These are phyloP conservation scores for Pangasius krempfi DNA, from an alignment of 2,797 vertebrate species.

Conservation along the genomic window DNA sequence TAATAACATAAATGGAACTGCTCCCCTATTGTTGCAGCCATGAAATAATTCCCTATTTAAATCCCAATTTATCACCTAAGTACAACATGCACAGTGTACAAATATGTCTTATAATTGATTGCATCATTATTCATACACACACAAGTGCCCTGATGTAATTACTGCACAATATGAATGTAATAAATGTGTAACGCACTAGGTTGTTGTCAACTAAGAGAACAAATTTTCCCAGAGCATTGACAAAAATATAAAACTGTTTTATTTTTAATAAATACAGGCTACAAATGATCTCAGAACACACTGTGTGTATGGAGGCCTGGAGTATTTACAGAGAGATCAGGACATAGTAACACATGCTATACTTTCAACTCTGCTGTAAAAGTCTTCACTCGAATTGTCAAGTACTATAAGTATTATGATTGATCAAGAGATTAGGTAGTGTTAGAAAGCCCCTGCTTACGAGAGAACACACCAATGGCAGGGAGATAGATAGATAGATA, in stretches of 20 bases:
- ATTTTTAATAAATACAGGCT: neutral
- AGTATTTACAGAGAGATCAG: neutral
- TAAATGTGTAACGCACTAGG: slow-evolving; percentile 27
- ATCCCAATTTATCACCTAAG: neutral
- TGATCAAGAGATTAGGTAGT: neutral
- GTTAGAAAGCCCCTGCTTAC: neutral
- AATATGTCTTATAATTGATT: neutral
- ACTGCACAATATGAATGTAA: slow-evolving; percentile 16
- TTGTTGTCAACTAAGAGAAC: neutral
- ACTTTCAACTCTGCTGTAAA: neutral
- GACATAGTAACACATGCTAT: neutral
- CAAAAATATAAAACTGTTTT: neutral
- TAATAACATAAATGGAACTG: neutral
- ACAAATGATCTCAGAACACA: neutral
- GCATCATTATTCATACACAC: neutral
- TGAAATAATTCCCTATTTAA: neutral
- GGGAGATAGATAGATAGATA: neutral
- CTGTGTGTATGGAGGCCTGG: no score
- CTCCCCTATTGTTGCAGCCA: neutral
- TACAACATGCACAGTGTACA: neutral
- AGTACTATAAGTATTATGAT: neutral
- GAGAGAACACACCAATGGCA: neutral
- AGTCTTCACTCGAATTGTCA: neutral
- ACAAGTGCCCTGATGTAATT: neutral
- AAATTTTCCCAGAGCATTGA: neutral